These are phyloP conservation scores for Ecliptopera silaceata DNA, from an alignment of 2,888 invertebrate species.

Conservation along the genomic window DNA sequence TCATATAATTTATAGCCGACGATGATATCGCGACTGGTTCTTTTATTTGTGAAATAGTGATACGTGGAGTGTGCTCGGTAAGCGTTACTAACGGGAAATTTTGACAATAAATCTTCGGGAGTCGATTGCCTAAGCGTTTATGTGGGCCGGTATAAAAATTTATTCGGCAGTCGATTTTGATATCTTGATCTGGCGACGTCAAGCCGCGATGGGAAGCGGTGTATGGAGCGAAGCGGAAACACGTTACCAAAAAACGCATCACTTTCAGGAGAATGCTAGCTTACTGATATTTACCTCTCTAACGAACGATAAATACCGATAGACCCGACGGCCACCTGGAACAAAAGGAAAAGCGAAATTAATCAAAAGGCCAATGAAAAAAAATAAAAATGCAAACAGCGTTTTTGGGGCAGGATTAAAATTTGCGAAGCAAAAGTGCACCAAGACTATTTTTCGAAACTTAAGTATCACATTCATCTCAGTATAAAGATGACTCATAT, in stretches of 20 bases:
- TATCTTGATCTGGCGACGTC: slow-evolving; percentile 75
- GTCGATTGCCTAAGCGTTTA: slow-evolving; percentile 82
- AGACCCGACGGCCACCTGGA: slow-evolving; percentile 79
- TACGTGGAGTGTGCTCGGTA: slow-evolving; percentile 80
- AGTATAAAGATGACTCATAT: not conserved
- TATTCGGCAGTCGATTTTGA: slow-evolving; percentile 75
- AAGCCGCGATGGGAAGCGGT: slow-evolving; percentile 48
- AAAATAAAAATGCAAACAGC: slow-evolving; percentile 50
- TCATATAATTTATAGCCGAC: slow-evolving; percentile 80
- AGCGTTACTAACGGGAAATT: slow-evolving; percentile 83
- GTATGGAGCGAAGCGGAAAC: slow-evolving; percentile 44
- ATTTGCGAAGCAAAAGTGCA: slow-evolving; percentile 39
- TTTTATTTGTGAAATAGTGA: slow-evolving; percentile 83
- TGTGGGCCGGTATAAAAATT: slow-evolving; percentile 77
- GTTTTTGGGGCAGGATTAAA: slow-evolving; percentile 22
- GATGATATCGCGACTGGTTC: slow-evolving; percentile 82
- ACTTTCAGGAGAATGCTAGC: slow-evolving; percentile 33
- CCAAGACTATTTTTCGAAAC: not conserved
- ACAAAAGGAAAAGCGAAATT: slow-evolving; percentile 84
- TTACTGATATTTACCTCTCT: slow-evolving; percentile 27
- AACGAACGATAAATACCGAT: slow-evolving; percentile 72
- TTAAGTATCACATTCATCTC: not conserved
- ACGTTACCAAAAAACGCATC: slow-evolving; percentile 39
- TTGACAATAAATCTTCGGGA: slow-evolving; percentile 80
- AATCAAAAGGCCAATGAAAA: slow-evolving; percentile 79